Base-by-base conservation (phyloP, 1,140 invertebrate species). In the Ceratosolen solmsi region DNA sequence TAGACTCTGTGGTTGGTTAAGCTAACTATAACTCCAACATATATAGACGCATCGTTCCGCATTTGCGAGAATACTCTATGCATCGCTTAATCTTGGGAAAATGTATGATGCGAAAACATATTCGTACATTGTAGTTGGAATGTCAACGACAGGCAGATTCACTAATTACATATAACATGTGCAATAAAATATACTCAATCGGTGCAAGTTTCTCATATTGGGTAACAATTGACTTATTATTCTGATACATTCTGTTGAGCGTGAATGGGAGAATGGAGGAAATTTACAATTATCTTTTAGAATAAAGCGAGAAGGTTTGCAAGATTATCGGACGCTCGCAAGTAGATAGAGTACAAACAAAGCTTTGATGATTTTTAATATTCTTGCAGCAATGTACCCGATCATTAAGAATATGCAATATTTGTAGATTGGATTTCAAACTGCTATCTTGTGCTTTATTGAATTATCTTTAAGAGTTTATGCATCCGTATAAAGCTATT, bases 41-140 rank as follows among this genome's bases (percentile, higher is more conserved):
- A n/a, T n/a, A n/a, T n/a, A n/a, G n/a, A n/a, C n/a, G n/a, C 7
- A 2, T 0, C 36, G 25, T 27, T 74, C 27, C 27, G 22, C 75
- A 80, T 73, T 84, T 81, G 77, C 58, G 70, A 75, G 80, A 72
- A 76, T 80, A 65, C 63, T 68, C 30, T 54, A 72, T 63, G 83
- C 80, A 68, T 84, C 83, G 82, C 84, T 84, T 82, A 83, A 82
- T 80, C 51, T 68, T 4, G 70, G 70, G 46, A 51, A 58, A 60
- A 58, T 13, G 60, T 63, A 27, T 33, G 73, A 71, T n/a, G n/a
- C n/a, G n/a, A n/a, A n/a, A n/a, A n/a, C n/a, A n/a, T n/a, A n/a
- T n/a, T n/a, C n/a, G n/a, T n/a, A 72, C 70, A 83, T 58, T 73
- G 56, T 82, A 71, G 41, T n/a, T n/a, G n/a, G 58, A 60, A 74